Conservation (phyloP, 2,113 vertebrate species). For the Glaucomys volans region DNA sequence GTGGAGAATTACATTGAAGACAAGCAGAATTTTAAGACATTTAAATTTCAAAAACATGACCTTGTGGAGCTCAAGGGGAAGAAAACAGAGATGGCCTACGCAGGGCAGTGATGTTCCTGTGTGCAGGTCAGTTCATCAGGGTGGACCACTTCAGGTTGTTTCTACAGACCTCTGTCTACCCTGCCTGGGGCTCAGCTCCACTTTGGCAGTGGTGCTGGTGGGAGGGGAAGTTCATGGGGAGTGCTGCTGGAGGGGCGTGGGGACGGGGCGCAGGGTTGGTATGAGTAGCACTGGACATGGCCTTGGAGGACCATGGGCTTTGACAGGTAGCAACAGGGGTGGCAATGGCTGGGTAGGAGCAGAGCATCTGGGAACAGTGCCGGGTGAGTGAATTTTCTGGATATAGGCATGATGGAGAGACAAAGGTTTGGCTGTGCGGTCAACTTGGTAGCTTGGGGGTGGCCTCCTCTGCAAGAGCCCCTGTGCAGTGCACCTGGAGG, state of each 20-base stretch:
- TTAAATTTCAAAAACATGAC: not conserved
- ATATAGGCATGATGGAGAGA: not conserved
- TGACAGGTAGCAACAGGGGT: not conserved
- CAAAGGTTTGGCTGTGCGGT: not conserved
- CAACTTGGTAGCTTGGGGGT: not conserved
- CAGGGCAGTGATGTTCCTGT: not conserved
- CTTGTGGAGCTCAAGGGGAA: not conserved
- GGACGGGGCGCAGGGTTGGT: fast-evolving
- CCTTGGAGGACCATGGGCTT: not conserved
- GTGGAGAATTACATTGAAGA: not conserved
- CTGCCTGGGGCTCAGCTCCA: fast-evolving
- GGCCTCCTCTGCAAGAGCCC: not conserved
- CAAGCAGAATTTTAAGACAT: not conserved
- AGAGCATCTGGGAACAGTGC: fast-evolving
- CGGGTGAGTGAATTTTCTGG: not conserved
- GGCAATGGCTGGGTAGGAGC: fast-evolving
- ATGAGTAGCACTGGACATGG: too few species aligned
- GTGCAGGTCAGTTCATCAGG: not conserved
- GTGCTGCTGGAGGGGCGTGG: not conserved
- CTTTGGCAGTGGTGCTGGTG: not conserved
- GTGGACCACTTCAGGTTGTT: not conserved
- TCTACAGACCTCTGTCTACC: not conserved
- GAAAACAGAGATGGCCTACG: not conserved
- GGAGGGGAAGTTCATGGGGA: fast-evolving
- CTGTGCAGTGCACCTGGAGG: not conserved